phyloP scores from a whole-genome alignment of 2,888 invertebrate genomes.

The Tetropium fuscum region DNA sequence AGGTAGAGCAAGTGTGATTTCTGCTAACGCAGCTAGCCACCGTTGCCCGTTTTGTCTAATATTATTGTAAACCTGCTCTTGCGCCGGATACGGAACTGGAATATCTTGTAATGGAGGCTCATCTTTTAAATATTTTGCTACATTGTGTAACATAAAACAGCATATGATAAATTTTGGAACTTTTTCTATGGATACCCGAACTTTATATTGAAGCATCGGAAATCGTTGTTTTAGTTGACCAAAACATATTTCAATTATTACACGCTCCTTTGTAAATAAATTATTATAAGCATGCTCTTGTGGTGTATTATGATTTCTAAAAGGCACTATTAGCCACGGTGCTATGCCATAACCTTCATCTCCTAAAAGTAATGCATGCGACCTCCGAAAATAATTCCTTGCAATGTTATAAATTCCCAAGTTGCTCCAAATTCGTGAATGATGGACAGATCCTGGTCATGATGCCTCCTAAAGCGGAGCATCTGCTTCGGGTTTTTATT shows the following conservation, averaged over 20 bases:
- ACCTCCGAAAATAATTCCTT: constrained; percentile 15
- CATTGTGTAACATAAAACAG: too few relatives aligned
- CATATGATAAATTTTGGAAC: too few relatives aligned
- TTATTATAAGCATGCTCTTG: constrained; percentile 33
- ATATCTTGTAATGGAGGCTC: too few relatives aligned
- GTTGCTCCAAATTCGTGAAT: constrained; percentile 36
- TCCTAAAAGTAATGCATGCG: constrained; percentile 32
- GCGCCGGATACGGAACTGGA: background rate
- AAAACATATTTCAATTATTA: constrained; percentile 34
- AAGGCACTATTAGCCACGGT: constrained; percentile 40
- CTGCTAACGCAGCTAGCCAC: constrained; percentile 17
- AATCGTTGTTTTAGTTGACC: too few relatives aligned
- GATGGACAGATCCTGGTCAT: constrained; percentile 42
- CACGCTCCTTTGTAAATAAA: constrained; percentile 33
- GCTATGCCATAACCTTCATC: constrained; percentile 42
- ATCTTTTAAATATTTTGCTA: too few relatives aligned
- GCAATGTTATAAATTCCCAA: constrained; percentile 28
- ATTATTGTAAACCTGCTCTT: constrained; percentile 20
- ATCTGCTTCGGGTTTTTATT: too few relatives aligned
- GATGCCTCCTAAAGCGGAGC: constrained; percentile 38
- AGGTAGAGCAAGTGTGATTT: constrained; percentile 11
- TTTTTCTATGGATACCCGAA: too few relatives aligned
- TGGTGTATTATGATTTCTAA: constrained; percentile 34
- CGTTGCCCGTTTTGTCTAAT: constrained; percentile 18
- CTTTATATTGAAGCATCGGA: too few relatives aligned